These are phyloP conservation scores for Lydus trimaculatus DNA, from an alignment of 2,888 invertebrate genomes.

Conservation along the genomic window DNA sequence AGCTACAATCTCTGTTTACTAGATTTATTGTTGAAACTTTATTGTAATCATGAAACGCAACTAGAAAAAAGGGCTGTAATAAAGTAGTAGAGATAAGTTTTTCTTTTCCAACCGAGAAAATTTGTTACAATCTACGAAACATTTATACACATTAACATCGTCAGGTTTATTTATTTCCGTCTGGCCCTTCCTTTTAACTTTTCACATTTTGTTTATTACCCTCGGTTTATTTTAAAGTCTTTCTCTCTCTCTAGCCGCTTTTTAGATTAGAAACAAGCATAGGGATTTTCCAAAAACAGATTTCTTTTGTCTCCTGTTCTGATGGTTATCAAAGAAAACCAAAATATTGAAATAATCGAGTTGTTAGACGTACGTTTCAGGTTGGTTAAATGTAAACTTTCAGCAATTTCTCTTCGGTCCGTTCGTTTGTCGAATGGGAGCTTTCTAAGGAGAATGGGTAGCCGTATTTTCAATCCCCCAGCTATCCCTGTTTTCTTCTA, in stretches of 20 bases:
- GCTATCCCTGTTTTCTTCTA: conserved; percentile 39
- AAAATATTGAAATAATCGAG: conserved; percentile 3
- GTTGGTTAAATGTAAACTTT: neutral
- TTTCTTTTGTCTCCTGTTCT: neutral
- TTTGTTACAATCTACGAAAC: conserved; percentile 60
- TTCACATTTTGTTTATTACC: conserved; percentile 53
- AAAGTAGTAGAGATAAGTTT: conserved; percentile 54
- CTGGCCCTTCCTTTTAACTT: conserved; percentile 56
- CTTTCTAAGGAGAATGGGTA: neutral
- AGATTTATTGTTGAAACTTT: neutral
- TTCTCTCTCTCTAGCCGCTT: neutral
- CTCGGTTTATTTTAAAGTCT: conserved; percentile 19
- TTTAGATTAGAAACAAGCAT: conserved; percentile 13
- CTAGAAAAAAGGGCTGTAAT: neutral
- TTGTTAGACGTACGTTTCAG: neutral
- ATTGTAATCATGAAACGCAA: neutral
- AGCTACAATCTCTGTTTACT: neutral
- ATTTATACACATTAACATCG: conserved; percentile 60
- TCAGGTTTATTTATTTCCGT: conserved; percentile 57
- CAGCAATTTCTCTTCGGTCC: neutral
- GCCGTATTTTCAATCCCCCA: neutral
- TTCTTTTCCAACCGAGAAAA: conserved; percentile 56
- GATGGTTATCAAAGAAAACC: neutral
- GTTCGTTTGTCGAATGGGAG: neutral
- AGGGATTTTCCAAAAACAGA: neutral